Evolutionary conservation across 92 coral and sea anemone species (phyloP).

Genomic region (Actinostola sp.): DNA sequence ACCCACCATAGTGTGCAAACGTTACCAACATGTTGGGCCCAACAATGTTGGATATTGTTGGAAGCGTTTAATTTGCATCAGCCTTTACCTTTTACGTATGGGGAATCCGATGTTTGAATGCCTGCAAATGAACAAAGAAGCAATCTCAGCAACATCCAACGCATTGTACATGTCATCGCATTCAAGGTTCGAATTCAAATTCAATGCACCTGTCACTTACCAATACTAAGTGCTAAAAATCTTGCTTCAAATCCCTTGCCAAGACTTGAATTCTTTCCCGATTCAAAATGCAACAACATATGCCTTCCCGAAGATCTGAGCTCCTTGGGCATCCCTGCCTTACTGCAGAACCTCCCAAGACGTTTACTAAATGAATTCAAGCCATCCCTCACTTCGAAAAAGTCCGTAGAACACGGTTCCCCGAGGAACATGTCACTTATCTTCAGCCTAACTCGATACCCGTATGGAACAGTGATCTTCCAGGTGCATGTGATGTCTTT

Average conservation of each 20-base stretch:
- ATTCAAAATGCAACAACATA: slow-evolving; percentile 29
- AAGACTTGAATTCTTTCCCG: slow-evolving; percentile 8
- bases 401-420: slow-evolving; percentile 5
- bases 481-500: slow-evolving; percentile 28
- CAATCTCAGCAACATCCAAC: not conserved
- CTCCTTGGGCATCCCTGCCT: not conserved
- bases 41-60: too few species aligned
- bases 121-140: not conserved
- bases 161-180: not conserved
- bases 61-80: too few species aligned
- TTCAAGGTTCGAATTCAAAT: not conserved
- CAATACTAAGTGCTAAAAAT: slow-evolving; percentile 3
- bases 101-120: not conserved
- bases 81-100: slow-evolving; percentile 2
- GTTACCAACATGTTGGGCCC: too few species aligned
- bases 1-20: too few species aligned
- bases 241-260: slow-evolving; percentile 33
- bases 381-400: slow-evolving; percentile 28
- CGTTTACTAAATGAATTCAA: slow-evolving; percentile 11
- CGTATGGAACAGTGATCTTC: slow-evolving; percentile 34
- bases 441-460: not conserved
- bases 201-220: not conserved
- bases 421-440: not conserved
- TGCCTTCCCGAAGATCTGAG: slow-evolving; percentile 11
- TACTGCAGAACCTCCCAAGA: slow-evolving; percentile 25